Conservation (phyloP, 2,797 vertebrate genomes). For the Tenualosa thibaudeaui region DNA sequence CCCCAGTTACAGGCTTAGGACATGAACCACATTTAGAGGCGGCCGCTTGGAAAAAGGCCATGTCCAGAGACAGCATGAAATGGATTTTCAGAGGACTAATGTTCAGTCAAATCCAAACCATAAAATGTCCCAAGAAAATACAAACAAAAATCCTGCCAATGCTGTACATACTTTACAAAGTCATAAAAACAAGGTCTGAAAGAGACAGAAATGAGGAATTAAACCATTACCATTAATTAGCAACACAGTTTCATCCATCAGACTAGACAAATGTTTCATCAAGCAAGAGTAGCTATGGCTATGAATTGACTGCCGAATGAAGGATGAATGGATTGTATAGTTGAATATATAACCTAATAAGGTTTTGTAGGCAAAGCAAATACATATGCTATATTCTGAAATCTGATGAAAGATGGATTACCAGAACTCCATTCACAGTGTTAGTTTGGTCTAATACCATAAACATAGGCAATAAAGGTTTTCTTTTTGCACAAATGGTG, state of each 20-base stretch:
- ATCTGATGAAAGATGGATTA: neutral
- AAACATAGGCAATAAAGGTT: neutral
- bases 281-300: neutral
- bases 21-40: neutral
- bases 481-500: neutral
- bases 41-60: neutral
- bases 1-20: neutral
- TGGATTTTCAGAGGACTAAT: conserved; percentile 11
- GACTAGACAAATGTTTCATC: neutral
- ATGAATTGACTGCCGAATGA: neutral
- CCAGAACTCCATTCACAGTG: neutral
- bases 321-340: neutral
- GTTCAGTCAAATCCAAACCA: neutral
- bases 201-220: too few species aligned
- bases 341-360: neutral
- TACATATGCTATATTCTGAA: neutral
- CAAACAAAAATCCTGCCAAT: neutral
- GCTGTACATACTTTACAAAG: neutral
- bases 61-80: neutral
- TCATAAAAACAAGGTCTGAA: neutral
- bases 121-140: neutral
- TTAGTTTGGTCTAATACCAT: neutral
- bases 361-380: neutral
- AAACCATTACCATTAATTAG: neutral
- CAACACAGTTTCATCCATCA: neutral